Percentiles rank a stretch among this genome's conserved stretches.
Evolutionary conservation across 2,888 invertebrate genomes (phyloP).

Genomic region (Aphodius granarius): DNA sequence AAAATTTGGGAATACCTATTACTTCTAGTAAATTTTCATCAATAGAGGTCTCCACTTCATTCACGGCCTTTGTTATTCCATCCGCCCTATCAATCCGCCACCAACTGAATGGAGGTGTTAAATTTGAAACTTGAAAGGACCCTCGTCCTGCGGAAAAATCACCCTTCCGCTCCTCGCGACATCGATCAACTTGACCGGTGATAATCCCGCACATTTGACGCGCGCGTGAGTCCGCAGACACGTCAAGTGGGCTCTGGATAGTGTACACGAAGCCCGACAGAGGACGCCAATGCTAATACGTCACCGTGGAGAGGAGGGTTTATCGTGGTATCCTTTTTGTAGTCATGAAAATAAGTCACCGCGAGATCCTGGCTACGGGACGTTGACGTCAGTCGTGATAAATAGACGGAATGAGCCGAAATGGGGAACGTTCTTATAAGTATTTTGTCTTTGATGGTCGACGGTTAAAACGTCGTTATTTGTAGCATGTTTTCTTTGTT

Average conservation of each 20-base stretch:
- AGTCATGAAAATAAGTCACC: slow-evolving; percentile 10
- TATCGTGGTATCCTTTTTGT: slow-evolving; percentile 9
- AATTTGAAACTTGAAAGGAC: not conserved
- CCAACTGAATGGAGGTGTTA: not conserved
- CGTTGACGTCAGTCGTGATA: slow-evolving; percentile 10
- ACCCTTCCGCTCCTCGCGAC: not conserved
- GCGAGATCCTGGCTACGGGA: not conserved
- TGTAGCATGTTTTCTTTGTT: slow-evolving; percentile 9
- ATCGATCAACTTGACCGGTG: not conserved
- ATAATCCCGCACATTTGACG: not conserved
- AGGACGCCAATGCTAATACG: slow-evolving; percentile 16
- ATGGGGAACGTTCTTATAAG: slow-evolving; percentile 21
- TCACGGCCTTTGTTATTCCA: not conserved
- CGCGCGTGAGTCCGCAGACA: not conserved
- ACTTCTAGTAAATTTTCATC: not conserved
- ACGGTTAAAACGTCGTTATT: slow-evolving; percentile 18
- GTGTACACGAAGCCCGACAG: not conserved
- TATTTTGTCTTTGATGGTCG: slow-evolving; percentile 16
- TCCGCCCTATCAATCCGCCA: not conserved
- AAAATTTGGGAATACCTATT: too few relatives aligned
- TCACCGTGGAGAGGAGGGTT: slow-evolving; percentile 18
- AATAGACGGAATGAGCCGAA: slow-evolving; percentile 21
- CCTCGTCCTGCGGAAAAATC: not conserved
- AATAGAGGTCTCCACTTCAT: not conserved
- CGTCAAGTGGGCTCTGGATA: not conserved